Conservation (phyloP, 1,140 invertebrate species). For the Conus ventricosus region DNA sequence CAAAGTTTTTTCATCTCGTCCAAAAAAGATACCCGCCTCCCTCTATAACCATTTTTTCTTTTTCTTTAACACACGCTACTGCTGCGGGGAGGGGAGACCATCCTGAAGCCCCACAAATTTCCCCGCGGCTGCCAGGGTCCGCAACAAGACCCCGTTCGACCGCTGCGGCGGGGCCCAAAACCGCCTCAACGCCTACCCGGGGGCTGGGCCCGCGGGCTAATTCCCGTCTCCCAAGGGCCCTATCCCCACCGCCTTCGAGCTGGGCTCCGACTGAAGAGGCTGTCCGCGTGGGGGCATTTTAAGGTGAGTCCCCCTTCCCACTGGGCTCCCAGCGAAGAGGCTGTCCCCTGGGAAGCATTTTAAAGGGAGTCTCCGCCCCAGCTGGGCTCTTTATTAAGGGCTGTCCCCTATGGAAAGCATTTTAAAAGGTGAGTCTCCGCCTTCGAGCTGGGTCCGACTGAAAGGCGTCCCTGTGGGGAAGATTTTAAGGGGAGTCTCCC, state of each 20-base stretch:
- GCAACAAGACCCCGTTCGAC: constrained; percentile 75
- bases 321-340: constrained; percentile 75
- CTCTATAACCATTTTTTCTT: no score
- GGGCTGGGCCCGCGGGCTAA: constrained; percentile 71
- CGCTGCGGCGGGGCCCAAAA: constrained; percentile 54
- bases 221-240: constrained; percentile 82
- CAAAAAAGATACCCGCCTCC: no score
- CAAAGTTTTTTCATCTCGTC: no score
- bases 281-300: constrained; percentile 77
- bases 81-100: constrained; percentile 65
- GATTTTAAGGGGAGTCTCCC: no score
- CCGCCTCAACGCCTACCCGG: constrained; percentile 32
- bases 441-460: no score
- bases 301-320: constrained; percentile 78
- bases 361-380: no score
- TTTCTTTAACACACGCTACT: constrained; percentile 49
- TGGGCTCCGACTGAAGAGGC: constrained; percentile 75
- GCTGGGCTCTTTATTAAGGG: no score
- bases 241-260: constrained; percentile 80
- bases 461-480: no score
- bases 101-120: constrained; percentile 74
- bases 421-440: no score
- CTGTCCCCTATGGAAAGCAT: no score
- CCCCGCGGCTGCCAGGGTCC: constrained; percentile 78
- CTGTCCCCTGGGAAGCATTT: constrained; percentile 67